Conservation (phyloP, 2,888 invertebrate genomes). For the Tenthredo amoena region DNA sequence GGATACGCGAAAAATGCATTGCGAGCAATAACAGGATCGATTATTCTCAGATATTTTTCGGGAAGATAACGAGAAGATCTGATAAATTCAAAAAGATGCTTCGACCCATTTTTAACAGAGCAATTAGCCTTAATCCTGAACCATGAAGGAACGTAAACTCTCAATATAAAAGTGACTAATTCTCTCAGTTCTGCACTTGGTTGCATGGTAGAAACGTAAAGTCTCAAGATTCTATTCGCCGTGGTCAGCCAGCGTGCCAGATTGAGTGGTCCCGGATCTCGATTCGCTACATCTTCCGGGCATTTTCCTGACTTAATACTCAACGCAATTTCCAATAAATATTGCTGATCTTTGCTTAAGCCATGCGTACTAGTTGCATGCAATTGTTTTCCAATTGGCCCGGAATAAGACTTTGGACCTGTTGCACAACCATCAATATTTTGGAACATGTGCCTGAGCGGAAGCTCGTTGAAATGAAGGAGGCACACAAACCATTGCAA, state of each 20-base stretch:
- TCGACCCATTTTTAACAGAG: constrained; percentile 55
- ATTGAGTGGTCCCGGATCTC: constrained; percentile 36
- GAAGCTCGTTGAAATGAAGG: background rate
- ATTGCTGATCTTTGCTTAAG: constrained; percentile 53
- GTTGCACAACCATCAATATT: background rate
- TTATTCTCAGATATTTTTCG: constrained; percentile 54
- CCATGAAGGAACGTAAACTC: constrained; percentile 59
- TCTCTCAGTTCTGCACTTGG: constrained; percentile 34
- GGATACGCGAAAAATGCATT: constrained; percentile 65
- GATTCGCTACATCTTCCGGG: constrained; percentile 48
- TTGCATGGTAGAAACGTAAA: constrained; percentile 38
- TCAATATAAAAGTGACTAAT: constrained; percentile 54
- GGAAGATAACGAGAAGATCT: constrained; percentile 53
- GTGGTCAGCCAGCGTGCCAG: constrained; percentile 51
- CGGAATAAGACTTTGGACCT: background rate
- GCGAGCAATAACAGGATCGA: constrained; percentile 62
- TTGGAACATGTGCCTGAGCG: background rate
- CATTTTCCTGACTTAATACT: constrained; percentile 53
- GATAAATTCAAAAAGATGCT: constrained; percentile 55
- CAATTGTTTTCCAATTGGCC: background rate
- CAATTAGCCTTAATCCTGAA: constrained; percentile 57
- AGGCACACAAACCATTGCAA: background rate
- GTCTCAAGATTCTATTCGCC: constrained; percentile 28
- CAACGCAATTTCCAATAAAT: constrained; percentile 48
- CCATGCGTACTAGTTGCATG: background rate